Conservation (phyloP, 2,888 invertebrate species). For the Axea sp. region DNA sequence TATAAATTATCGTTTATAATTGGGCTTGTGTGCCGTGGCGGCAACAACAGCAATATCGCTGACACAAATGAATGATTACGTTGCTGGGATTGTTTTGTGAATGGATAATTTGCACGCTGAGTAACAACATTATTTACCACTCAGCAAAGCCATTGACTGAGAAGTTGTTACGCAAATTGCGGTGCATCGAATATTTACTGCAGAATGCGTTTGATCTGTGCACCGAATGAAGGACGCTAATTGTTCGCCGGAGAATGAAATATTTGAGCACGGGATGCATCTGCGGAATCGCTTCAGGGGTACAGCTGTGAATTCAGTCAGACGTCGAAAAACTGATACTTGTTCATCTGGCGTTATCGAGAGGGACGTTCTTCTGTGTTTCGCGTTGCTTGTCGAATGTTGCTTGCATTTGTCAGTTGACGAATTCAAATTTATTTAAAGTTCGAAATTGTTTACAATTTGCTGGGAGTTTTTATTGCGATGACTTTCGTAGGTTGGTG, state of each 20-base stretch:
- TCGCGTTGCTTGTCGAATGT: no score
- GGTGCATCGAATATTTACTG: conserved; percentile 2
- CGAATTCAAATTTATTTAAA: no score
- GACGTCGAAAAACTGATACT: no score
- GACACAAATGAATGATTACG: conserved; percentile 37
- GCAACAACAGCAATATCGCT: conserved; percentile 29
- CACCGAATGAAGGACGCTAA: conserved; percentile 18
- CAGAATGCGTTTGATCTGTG: conserved; percentile 39
- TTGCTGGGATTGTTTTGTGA: conserved; percentile 42
- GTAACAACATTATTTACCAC: conserved; percentile 36
- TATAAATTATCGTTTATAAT: conserved; percentile 38
- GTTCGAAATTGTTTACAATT: no score
- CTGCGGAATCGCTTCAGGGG: background rate
- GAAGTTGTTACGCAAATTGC: conserved; percentile 24
- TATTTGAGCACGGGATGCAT: conserved; percentile 1
- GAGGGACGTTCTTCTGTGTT: no score
- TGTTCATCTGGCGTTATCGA: no score
- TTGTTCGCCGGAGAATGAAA: conserved; percentile 21
- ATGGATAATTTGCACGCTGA: conserved; percentile 26
- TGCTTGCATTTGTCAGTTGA: no score
- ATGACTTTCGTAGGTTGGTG: no score
- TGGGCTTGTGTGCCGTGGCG: conserved; percentile 1
- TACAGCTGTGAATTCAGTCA: conserved; percentile 4
- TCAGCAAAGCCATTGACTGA: conserved; percentile 15
- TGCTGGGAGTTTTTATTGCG: no score